Evolutionary conservation across 1,140 invertebrate species (phyloP).

Genomic region (Hestina assimilis): DNA sequence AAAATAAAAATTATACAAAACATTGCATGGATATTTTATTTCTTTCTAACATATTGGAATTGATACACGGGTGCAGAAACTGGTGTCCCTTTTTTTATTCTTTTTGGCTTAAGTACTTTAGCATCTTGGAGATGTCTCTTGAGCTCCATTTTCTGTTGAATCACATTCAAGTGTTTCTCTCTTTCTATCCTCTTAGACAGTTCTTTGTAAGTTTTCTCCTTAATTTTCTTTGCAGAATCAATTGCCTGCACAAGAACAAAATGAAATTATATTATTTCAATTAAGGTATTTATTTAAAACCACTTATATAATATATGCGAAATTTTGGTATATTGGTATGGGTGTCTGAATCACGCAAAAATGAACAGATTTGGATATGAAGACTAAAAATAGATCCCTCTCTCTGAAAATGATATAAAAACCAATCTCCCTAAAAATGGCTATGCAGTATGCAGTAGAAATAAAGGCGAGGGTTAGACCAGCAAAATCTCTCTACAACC

Average conservation of each 20-base stretch:
- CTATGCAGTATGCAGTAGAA: no score
- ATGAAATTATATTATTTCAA: no score
- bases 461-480: no score
- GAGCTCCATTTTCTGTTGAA: constrained; percentile 92
- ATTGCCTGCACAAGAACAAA: no score
- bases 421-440: no score
- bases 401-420: no score
- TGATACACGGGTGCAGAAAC: constrained; percentile 88
- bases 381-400: no score
- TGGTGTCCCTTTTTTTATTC: constrained; percentile 83
- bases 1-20: constrained; percentile 28
- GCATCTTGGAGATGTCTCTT: constrained; percentile 85
- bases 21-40: constrained; percentile 71
- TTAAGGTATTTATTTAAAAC: not conserved
- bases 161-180: constrained; percentile 88
- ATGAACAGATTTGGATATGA: no score
- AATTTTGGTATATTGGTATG: not conserved
- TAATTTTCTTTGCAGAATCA: constrained; percentile 80
- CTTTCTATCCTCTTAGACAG: constrained; percentile 89
- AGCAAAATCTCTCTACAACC: no score
- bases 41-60: constrained; percentile 93
- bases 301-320: not conserved
- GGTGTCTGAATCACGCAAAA: no score
- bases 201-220: constrained; percentile 86
- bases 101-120: constrained; percentile 82